Conservation (phyloP, 1,140 invertebrate species). For the Akabosia matsudoensis region DNA sequence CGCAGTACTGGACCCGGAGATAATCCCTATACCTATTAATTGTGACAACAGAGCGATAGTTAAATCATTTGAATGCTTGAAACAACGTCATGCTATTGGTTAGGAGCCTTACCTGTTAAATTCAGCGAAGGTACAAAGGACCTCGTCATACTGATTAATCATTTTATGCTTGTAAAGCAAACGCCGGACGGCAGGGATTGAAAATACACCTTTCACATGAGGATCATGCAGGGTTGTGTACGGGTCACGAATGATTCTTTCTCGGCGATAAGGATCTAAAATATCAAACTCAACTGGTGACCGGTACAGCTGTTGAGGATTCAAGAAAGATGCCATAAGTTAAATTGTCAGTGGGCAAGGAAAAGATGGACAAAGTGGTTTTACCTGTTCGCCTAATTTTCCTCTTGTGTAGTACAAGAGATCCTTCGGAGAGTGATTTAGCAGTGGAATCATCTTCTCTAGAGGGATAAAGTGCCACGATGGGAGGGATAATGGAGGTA, state of each 20-base stretch:
- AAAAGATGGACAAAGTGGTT: not conserved
- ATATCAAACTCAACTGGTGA: not conserved
- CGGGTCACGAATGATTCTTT: not conserved
- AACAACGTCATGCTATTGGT: no score
- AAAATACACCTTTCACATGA: not conserved
- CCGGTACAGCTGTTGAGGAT: not conserved
- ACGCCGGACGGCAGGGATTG: not conserved
- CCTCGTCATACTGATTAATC: not conserved
- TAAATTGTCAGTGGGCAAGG: no score
- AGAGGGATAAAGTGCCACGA: not conserved
- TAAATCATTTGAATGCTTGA: no score
- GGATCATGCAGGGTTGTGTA: constrained; percentile 30
- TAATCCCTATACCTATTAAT: constrained; percentile 21
- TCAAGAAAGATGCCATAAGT: no score
- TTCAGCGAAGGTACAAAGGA: not conserved
- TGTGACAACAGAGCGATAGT: no score
- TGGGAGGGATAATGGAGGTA: not conserved
- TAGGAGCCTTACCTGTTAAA: no score
- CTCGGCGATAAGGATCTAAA: not conserved
- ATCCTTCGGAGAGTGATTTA: not conserved
- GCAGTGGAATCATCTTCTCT: not conserved
- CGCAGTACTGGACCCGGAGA: not conserved
- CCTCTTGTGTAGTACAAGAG: constrained; percentile 1
- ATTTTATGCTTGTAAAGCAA: not conserved
- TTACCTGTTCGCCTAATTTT: not conserved